Evolutionary conservation across 2,888 invertebrate genomes (phyloP).

Genomic region (Stenurella melanura): DNA sequence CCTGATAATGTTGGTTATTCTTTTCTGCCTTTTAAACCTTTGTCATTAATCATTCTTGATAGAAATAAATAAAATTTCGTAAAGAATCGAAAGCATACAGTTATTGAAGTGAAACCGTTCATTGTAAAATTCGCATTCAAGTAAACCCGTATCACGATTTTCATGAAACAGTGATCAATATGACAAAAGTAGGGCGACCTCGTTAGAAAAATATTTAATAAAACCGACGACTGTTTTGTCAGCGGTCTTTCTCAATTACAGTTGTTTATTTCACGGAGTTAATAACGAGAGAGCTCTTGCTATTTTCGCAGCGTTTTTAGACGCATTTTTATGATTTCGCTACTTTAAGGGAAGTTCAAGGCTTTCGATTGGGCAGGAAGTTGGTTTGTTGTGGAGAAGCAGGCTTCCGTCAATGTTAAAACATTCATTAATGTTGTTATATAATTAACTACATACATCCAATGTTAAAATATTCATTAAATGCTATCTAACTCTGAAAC

Average conservation of each 20-base stretch:
- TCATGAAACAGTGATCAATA: constrained; percentile 7
- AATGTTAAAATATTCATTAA: background rate
- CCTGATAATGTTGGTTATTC: no score
- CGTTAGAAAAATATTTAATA: constrained; percentile 3
- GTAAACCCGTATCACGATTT: constrained; percentile 4
- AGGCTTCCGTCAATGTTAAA: background rate
- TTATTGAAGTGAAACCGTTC: background rate
- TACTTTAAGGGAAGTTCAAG: background rate
- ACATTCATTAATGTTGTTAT: background rate
- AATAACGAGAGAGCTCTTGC: no score
- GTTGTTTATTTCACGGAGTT: background rate
- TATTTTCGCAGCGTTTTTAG: no score
- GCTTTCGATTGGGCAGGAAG: background rate
- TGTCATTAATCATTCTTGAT: no score
- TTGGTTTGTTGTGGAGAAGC: background rate
- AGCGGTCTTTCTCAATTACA: background rate
- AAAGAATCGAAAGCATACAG: background rate
- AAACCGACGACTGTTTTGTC: background rate
- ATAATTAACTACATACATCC: no score
- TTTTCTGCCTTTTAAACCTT: no score
- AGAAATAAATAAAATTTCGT: no score
- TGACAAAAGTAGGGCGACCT: background rate
- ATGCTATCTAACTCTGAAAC: no score
- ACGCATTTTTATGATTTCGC: background rate
- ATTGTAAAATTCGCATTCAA: background rate